Conservation (phyloP, 1,140 invertebrate genomes). For the Sycophaga agraensis region DNA sequence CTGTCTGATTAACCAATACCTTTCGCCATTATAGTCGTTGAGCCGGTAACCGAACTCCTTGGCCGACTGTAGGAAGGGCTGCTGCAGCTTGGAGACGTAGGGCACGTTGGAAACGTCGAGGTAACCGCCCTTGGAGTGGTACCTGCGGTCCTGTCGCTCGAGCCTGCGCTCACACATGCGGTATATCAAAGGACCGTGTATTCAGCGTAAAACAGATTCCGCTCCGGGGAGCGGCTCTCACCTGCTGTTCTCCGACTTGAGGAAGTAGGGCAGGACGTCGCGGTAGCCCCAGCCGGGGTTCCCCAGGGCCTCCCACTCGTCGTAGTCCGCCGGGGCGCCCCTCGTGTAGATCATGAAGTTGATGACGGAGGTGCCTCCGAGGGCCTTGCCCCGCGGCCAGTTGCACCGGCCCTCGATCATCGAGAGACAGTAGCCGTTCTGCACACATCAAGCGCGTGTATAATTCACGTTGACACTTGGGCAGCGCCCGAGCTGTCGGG, state of each 20-base stretch:
- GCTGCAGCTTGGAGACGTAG: constrained; percentile 63
- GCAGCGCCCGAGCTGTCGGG: too few species aligned
- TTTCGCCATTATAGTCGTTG: constrained; percentile 63
- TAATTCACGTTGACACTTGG: too few species aligned
- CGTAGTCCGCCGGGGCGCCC: constrained; percentile 70
- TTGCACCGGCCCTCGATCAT: constrained; percentile 69
- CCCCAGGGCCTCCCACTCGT: constrained; percentile 72
- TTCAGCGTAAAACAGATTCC: too few species aligned
- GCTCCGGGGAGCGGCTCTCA: too few species aligned
- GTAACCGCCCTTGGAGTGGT: constrained; percentile 68
- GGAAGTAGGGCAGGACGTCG: constrained; percentile 80
- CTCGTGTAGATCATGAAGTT: constrained; percentile 82
- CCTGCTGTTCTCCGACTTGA: constrained; percentile 72
- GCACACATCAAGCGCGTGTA: too few species aligned
- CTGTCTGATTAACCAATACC: too few species aligned
- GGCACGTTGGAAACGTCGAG: constrained; percentile 68
- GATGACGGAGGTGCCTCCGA: constrained; percentile 76
- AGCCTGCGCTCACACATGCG: not conserved
- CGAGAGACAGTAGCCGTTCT: constrained; percentile 44
- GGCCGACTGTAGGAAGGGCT: constrained; percentile 62
- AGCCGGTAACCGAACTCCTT: constrained; percentile 59
- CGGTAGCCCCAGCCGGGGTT: constrained; percentile 86
- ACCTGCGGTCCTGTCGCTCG: constrained; percentile 54
- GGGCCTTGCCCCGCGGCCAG: constrained; percentile 71
- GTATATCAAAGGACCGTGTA: too few species aligned